phyloP scores from a whole-genome alignment of 2,113 vertebrate genomes.

The Ictalurus punctatus region DNA sequence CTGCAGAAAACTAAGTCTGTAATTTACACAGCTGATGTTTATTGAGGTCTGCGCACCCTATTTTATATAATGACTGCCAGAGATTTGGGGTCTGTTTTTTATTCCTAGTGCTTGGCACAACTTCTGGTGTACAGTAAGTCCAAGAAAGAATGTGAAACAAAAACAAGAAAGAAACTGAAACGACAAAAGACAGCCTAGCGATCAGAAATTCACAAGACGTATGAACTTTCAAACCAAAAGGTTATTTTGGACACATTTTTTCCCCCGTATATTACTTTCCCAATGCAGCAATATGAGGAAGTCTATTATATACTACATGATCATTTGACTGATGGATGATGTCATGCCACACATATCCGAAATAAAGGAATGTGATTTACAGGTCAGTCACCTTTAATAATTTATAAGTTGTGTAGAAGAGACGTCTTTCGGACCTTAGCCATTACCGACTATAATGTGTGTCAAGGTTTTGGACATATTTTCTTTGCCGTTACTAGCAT shows the following conservation, averaged over 20 bases:
- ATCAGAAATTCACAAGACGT: not conserved
- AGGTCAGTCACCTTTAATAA: slow-evolving; percentile 55
- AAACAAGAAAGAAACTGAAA: not conserved
- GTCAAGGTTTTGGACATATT: slow-evolving; percentile 4
- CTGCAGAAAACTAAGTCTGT: slow-evolving; percentile 69
- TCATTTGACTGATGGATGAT: slow-evolving; percentile 56
- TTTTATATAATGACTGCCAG: slow-evolving; percentile 75
- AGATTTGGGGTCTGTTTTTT: slow-evolving; percentile 59
- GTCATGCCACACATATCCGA: slow-evolving; percentile 50
- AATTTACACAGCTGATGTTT: slow-evolving; percentile 78
- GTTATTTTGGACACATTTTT: slow-evolving; percentile 5
- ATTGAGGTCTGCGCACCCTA: slow-evolving; percentile 70
- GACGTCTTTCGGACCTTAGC: slow-evolving; percentile 37
- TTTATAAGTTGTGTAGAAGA: slow-evolving; percentile 45
- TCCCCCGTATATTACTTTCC: not conserved
- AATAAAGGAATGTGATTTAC: slow-evolving; percentile 58
- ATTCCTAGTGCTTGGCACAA: slow-evolving; percentile 13
- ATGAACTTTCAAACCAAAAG: slow-evolving; percentile 29
- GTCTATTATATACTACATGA: not conserved
- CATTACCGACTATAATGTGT: not conserved
- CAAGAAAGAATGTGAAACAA: not conserved
- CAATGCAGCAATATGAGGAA: slow-evolving; percentile 5
- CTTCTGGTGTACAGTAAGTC: slow-evolving; percentile 20
- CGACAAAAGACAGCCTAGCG: not conserved
- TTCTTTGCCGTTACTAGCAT: not conserved